phyloP scores from a whole-genome alignment of 53 echinoderm and acorn worm genomes.

The Paracentrotus lividus region DNA sequence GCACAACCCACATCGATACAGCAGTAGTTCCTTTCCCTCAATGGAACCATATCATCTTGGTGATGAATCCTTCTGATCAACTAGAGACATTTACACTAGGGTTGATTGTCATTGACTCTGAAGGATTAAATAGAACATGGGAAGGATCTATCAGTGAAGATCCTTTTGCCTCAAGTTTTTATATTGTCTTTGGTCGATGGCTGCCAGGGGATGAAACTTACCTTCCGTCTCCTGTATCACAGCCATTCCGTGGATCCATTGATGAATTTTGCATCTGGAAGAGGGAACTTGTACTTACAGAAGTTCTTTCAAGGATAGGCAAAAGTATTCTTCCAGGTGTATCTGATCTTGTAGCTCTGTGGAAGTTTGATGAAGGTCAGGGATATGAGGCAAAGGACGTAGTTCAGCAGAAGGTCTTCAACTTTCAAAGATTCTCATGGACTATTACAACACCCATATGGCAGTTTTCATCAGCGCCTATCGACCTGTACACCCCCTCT shows the following conservation, averaged over 20 bases:
- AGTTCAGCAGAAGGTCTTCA: conserved; percentile 72
- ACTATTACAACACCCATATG: conserved; percentile 73
- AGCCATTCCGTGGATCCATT: conserved; percentile 74
- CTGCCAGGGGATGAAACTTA: conserved; percentile 78
- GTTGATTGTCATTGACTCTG: conserved; percentile 60
- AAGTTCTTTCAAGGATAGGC: conserved; percentile 67
- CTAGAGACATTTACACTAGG: conserved; percentile 65
- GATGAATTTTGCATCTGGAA: conserved; percentile 91
- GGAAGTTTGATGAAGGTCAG: conserved; percentile 93
- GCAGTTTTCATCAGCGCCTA: conserved; percentile 83
- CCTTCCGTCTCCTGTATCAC: conserved; percentile 57
- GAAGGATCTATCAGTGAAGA: conserved; percentile 44
- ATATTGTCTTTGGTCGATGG: conserved; percentile 84
- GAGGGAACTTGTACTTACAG: conserved; percentile 73
- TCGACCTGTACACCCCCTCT: conserved; percentile 58
- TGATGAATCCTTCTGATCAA: conserved; percentile 73
- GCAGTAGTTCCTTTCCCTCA: conserved; percentile 57
- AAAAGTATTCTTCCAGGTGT: conserved; percentile 73
- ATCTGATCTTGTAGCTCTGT: conserved; percentile 75
- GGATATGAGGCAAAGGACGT: conserved; percentile 76
- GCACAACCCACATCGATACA: conserved; percentile 76
- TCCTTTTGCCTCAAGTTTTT: conserved; percentile 78
- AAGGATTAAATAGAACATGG: conserved; percentile 57
- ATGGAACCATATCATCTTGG: conserved; percentile 84
- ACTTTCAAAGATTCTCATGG: conserved; percentile 70